Evolutionary conservation across 2,113 vertebrate genomes (phyloP), one percentile per base, ranked within the genome.

Genomic region (Misgurnus mizolepis): DNA sequence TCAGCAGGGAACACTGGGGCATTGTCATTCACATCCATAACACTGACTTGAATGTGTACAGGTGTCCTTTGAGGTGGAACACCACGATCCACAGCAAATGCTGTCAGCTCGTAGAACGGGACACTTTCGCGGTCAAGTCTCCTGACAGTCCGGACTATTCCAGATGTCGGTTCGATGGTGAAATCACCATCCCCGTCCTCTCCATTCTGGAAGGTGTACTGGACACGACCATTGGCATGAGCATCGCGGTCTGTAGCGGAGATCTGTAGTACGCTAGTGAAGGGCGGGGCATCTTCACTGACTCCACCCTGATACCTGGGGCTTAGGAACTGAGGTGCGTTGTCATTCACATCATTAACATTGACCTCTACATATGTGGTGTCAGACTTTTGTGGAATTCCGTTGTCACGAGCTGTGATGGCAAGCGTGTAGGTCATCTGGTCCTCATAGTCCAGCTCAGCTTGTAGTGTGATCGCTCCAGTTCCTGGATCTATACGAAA

Each of bases 351-450:
- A 0, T 99, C 98, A 1, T 97, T 98, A 49, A 99, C 97, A 88
- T 99, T 98, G 66, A 99, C 95, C 90, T 99, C 98, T 39, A 99
- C 97, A 0, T 98, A 99, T 0, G 98, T 98, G 3, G 98, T 99
- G 87, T 99, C 98, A 0, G 97, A 95, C 90, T 99, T 99, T 90
- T 99, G 98, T 18, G 98, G 98, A 56, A 99, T 99, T 70, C 98
- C 98, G 0, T 99, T 99, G 89, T 99, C 97, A 82, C 97, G 96
- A 27, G 97, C 97, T 6, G 97, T 98, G 79, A 99, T 96, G 41
- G 98, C 98, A 81, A 99, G 87, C 0, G 97, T 99, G 75, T 98
- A 99, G 0, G 97, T 99, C 90, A 98, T 96, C 87, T 98, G 97
- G 86, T 99, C 96, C 88, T 99, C 98, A 4, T 99, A 99, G 89